These are phyloP conservation scores for Caenorhabditis wallacei DNA, from an alignment of 2,888 invertebrate genomes.

Conservation along the genomic window DNA sequence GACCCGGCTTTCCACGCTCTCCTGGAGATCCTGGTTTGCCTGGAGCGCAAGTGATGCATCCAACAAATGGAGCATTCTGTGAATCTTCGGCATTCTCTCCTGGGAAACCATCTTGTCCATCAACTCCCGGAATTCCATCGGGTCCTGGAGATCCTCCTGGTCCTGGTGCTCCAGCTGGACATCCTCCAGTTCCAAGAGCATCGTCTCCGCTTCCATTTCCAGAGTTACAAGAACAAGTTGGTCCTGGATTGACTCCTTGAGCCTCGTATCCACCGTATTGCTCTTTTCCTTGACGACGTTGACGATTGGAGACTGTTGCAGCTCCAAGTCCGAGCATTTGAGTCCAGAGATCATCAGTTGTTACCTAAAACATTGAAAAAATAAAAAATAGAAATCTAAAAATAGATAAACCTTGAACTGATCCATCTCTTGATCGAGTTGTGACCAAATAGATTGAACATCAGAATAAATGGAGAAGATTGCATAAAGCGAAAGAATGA, in stretches of 20 bases:
- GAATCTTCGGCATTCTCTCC: constrained; percentile 73
- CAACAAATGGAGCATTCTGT: constrained; percentile 74
- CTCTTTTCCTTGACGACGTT: constrained; percentile 74
- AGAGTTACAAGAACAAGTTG: constrained; percentile 72
- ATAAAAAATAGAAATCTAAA: neutral
- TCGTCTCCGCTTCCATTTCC: constrained; percentile 76
- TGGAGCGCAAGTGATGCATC: constrained; percentile 74
- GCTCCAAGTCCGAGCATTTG: constrained; percentile 76
- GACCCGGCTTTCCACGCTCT: constrained; percentile 74
- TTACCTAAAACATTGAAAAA: constrained; percentile 54
- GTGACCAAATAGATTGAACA: constrained; percentile 74
- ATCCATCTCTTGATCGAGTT: constrained; percentile 76
- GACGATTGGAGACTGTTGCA: constrained; percentile 72
- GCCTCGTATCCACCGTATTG: constrained; percentile 77
- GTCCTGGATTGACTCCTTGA: constrained; percentile 75
- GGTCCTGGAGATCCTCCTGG: constrained; percentile 72
- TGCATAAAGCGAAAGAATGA: constrained; percentile 75
- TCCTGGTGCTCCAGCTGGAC: constrained; percentile 75
- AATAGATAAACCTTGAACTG: constrained; percentile 69
- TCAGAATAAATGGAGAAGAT: constrained; percentile 75
- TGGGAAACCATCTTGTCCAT: constrained; percentile 71
- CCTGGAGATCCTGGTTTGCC: constrained; percentile 73
- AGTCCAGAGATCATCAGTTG: constrained; percentile 74
- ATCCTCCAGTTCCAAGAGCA: constrained; percentile 73
- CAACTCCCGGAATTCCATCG: constrained; percentile 68